Evolutionary conservation across 37 sponge, comb jelly and placozoan genomes (phyloP).

Genomic region (Lycopodina hypogea): DNA sequence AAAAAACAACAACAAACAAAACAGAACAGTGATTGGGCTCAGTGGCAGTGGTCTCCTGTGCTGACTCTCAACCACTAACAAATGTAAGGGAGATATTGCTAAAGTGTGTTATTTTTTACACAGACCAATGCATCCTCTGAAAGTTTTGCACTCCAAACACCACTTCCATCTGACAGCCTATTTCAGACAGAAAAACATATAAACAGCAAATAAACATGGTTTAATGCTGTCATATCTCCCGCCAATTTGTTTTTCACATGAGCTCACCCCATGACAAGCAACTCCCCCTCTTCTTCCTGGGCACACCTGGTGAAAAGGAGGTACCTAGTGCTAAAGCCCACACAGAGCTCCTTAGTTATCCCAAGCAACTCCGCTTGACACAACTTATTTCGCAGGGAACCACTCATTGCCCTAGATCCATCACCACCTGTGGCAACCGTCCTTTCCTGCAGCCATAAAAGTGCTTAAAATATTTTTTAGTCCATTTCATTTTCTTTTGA

Average conservation of each 20-base stretch:
- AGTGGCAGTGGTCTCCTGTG: no score
- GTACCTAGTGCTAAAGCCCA: not conserved
- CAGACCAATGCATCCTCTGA: conserved; percentile 30
- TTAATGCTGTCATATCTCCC: not conserved
- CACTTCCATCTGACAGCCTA: conserved; percentile 33
- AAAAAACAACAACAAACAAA: no score
- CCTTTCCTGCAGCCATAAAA: no score
- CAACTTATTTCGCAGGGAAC: no score
- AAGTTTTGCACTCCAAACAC: conserved; percentile 28
- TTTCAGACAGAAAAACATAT: not conserved
- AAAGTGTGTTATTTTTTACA: no score
- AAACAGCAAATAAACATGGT: not conserved
- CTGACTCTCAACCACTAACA: no score
- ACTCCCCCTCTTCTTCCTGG: not conserved
- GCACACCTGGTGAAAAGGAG: conserved; percentile 27
- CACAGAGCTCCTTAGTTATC: conserved; percentile 6
- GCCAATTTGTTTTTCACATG: not conserved
- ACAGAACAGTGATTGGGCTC: no score
- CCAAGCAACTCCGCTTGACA: conserved; percentile 8
- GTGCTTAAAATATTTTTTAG: no score
- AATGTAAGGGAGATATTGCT: no score
- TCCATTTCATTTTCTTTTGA: no score
- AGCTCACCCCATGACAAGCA: conserved; percentile 24
- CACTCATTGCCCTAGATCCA: no score
- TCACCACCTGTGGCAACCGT: no score